A percentile compares a stretch with the other conserved stretches of the same genome.
Evolutionary conservation across 2,888 invertebrate genomes (phyloP).

Genomic region (Scaptomyza polygonia): DNA sequence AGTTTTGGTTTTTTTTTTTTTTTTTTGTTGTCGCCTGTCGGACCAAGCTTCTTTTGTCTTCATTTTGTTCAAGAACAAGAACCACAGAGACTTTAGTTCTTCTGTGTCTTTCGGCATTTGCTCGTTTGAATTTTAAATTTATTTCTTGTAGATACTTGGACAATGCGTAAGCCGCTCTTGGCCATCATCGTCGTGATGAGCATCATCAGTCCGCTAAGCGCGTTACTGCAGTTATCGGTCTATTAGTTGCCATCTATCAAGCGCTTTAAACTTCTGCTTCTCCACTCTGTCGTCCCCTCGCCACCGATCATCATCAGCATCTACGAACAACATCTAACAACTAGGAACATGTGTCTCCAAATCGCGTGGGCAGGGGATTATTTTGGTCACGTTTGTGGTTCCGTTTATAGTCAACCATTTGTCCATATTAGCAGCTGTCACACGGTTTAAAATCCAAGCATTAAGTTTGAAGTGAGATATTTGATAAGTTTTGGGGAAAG

Average conservation of each 20-base stretch:
- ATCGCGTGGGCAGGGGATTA: slow-evolving; percentile 47
- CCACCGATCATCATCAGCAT: neutral
- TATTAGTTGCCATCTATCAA: slow-evolving; percentile 65
- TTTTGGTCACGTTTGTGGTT: slow-evolving; percentile 37
- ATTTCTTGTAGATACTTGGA: slow-evolving; percentile 51
- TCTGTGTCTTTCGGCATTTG: slow-evolving; percentile 9
- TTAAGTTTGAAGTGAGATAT: neutral
- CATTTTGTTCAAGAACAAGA: slow-evolving; percentile 28
- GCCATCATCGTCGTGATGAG: slow-evolving; percentile 38
- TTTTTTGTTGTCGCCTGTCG: slow-evolving; percentile 1
- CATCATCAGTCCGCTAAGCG: slow-evolving; percentile 59
- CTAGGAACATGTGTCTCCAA: slow-evolving; percentile 1
- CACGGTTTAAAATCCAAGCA: neutral
- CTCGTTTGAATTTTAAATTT: slow-evolving; percentile 70
- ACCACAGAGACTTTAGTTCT: slow-evolving; percentile 1
- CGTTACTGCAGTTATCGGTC: slow-evolving; percentile 76
- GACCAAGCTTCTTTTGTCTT: slow-evolving; percentile 59
- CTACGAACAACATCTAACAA: neutral
- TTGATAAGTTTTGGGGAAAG: neutral
- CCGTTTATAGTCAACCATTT: slow-evolving; percentile 49
- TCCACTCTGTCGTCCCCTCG: neutral
- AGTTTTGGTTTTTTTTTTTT: neutral
- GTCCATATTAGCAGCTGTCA: slow-evolving; percentile 12
- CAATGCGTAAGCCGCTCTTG: slow-evolving; percentile 70
- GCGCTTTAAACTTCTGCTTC: slow-evolving; percentile 3